Evolutionary conservation across 2,113 vertebrate species (phyloP), one percentile per base, ranked within the genome.

Genomic region (Hystrix brachyura): DNA sequence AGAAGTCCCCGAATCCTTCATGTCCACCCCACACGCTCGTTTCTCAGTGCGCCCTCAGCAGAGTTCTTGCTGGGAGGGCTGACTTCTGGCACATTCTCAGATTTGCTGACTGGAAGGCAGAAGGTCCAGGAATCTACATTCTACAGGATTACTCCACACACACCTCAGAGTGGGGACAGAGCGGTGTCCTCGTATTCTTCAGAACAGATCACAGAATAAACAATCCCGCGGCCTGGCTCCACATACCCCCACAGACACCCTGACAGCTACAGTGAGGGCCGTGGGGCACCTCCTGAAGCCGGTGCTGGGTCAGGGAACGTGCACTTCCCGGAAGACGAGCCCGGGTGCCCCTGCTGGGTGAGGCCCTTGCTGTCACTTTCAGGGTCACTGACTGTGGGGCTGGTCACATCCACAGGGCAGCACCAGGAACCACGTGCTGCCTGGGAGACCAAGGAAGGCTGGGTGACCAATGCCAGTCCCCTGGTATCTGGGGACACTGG

Each of bases 1-100:
- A 27, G 43, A 29, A 32, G 29, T 12, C 27, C 7, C 7, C 1
- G 19, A 10, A 12, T 21, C 29, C 18, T 14, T 55, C 7, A 11
- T 0, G 2, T 18, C 83, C 3, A 32, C 83, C 71, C 5, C 2
- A 10, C 9, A 1, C 19, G 9, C 0, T 8, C 29, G 14, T 18
- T 25, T n/a, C 55, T 46, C 65, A 11, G 7, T 0, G 18, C 0
- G 2, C 25, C 21, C 89, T 43, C 18, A 3, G n/a, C 69, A 76
- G 72, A 3, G 2, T 25, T 23, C 43, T 3, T 4, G 4, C 19
- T 4, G 38, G 38, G 7, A 19, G 17, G 59, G 59, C 59, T 17
- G 18, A 17, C 46, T 38, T 46, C 71, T 11, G 78, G 5, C 32
- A 57, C 1, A 14, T 57, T 48, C 69, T n/a, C 57, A 10, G 72